Conservation (phyloP, 2,888 invertebrate genomes). For the Phlogophora meticulosa region DNA sequence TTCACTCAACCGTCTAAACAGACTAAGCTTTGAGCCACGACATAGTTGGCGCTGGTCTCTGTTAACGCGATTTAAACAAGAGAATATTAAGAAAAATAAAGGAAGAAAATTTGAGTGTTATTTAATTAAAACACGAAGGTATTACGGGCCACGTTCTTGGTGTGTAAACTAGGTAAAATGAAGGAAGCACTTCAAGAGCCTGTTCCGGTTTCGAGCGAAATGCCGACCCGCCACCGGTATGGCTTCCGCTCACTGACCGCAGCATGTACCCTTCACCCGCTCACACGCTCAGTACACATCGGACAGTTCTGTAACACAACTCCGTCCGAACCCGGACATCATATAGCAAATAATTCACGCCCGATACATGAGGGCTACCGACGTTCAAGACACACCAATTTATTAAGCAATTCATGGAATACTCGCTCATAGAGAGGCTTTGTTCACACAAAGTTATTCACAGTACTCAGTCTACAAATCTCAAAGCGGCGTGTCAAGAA, state of each 20-base stretch:
- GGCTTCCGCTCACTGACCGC: conserved; percentile 84
- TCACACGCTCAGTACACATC: conserved; percentile 35
- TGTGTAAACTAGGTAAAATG: conserved; percentile 83
- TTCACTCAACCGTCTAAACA: conserved; percentile 42
- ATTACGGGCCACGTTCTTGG: conserved; percentile 64
- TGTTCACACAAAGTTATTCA: conserved; percentile 43
- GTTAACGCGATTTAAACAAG: conserved; percentile 5
- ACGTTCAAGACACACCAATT: conserved; percentile 28
- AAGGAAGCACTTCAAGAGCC: conserved; percentile 84
- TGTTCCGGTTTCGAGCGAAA: conserved; percentile 88
- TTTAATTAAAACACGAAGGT: conserved; percentile 54
- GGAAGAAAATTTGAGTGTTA: conserved; percentile 25
- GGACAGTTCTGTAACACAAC: conserved; percentile 52
- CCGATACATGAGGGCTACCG: conserved; percentile 17
- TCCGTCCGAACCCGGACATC: conserved; percentile 40
- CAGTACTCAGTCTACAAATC: conserved; percentile 29
- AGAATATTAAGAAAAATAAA: conserved; percentile 12
- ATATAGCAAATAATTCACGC: conserved; percentile 52
- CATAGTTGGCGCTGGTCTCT: background rate
- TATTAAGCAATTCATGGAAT: conserved; percentile 38
- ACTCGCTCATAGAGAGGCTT: conserved; percentile 12
- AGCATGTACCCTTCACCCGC: conserved; percentile 63
- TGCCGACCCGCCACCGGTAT: conserved; percentile 73
- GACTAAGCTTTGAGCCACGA: conserved; percentile 23
- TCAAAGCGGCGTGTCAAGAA: conserved; percentile 35